Evolutionary conservation across 2,888 invertebrate species (phyloP), one percentile per base, ranked within the genome.

Genomic region (Brachylomia viminalis): DNA sequence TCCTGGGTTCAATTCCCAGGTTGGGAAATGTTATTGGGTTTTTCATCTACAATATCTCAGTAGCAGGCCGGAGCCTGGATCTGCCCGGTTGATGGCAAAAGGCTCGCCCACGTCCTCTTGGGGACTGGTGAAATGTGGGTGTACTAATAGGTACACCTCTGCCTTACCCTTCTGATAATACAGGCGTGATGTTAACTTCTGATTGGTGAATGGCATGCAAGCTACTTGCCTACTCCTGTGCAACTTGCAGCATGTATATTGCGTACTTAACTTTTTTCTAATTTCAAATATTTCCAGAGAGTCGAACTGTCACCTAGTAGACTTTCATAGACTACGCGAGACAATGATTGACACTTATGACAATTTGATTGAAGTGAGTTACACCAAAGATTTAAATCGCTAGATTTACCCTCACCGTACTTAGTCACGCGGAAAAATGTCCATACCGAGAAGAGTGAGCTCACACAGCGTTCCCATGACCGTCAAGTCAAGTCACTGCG

Each of bases 221-320:
- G 49, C 23, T 49, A 33, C 17, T 42, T 42, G 59, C 23, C 8
- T 15, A 23, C n/a, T 67, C 20, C 10, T 62, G 8, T 62, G 15
- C 10, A 13, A 72, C 5, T 30, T 54, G 20, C n/a, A 71, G 30
- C 42, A 72, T 66, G 20, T 67, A 30, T 56, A 45, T 30, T 49
- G 6, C 23, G 1, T 33, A 30, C 47, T 30, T 47, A 38, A 56
- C 30, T 58, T 66, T 67, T 75, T 74, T 56, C 20, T 30, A n/a
- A 70, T 67, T 70, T 52, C 2, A 59, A 70, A 17, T 66, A 65
- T 66, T 96, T 97, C 91, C 96, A 97, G 97, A 91, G 97, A 97
- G 87, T 97, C 97, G 83, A 97, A 97, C 91, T 97, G 97, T 87
- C 95, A 95, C 90, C 92, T 97, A 86, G 95, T 96, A 90, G 94